Conservation (phyloP, 2,797 vertebrate genomes). For the Fratercula arctica region DNA sequence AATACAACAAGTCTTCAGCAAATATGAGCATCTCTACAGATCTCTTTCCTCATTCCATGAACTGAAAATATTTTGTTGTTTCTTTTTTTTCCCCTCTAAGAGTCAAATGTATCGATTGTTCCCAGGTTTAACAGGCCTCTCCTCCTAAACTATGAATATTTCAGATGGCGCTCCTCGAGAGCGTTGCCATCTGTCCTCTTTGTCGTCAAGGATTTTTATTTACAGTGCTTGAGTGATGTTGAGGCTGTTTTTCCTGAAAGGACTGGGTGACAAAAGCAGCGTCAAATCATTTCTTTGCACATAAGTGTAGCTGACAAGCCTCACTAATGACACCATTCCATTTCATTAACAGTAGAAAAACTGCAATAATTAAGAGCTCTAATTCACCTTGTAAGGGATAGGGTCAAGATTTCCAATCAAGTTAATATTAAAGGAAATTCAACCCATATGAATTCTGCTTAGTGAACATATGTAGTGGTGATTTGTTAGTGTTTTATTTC, state of each 20-base stretch:
- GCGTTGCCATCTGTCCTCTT: slow-evolving; percentile 29
- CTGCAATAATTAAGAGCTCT: slow-evolving; percentile 25
- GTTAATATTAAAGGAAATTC: background rate
- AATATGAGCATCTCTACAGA: background rate
- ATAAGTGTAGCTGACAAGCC: slow-evolving; percentile 42
- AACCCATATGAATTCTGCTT: background rate
- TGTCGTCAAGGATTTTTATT: slow-evolving; percentile 41
- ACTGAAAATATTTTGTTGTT: background rate
- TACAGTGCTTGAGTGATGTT: background rate
- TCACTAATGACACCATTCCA: slow-evolving; percentile 37
- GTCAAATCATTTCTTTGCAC: slow-evolving; percentile 37
- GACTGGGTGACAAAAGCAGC: slow-evolving; percentile 33
- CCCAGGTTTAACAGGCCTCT: background rate
- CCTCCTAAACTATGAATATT: background rate
- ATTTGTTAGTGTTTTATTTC: background rate
- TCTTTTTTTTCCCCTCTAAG: background rate
- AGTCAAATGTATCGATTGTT: background rate
- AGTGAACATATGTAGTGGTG: background rate
- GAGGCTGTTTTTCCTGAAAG: background rate
- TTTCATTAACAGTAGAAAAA: slow-evolving; percentile 35
- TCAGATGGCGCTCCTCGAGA: background rate
- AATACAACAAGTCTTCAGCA: background rate
- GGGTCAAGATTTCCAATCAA: slow-evolving; percentile 1
- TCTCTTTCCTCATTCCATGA: background rate
- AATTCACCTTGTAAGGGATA: background rate